Conservation (phyloP, 2,888 invertebrate species). For the Ectemnius continuus region DNA sequence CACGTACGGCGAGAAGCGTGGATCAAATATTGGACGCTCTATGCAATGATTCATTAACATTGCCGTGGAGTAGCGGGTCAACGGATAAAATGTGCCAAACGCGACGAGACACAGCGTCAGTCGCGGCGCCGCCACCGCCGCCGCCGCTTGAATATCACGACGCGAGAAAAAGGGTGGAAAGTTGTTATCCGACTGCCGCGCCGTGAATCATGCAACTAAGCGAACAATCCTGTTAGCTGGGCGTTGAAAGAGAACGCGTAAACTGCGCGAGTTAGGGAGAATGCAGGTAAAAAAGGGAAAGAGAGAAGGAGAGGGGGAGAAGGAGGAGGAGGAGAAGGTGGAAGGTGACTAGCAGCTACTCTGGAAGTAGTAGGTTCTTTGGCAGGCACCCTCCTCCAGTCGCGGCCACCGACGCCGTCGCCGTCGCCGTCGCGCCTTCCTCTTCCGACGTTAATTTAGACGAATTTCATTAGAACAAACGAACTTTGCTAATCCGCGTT, state of each 20-base stretch:
- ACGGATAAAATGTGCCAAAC: too few relatives aligned
- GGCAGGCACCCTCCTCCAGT: conserved; percentile 3
- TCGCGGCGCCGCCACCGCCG: too few relatives aligned
- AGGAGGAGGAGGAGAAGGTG: background rate
- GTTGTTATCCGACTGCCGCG: too few relatives aligned
- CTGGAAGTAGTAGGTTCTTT: background rate
- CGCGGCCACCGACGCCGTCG: conserved; percentile 17
- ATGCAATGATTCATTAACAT: too few relatives aligned
- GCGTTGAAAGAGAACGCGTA: background rate
- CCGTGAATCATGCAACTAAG: background rate
- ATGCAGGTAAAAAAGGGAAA: background rate
- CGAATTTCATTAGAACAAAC: conserved; percentile 78
- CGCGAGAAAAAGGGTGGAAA: too few relatives aligned
- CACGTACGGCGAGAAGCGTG: too few relatives aligned
- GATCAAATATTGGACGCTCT: too few relatives aligned
- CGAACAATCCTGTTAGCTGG: background rate
- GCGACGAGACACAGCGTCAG: too few relatives aligned
- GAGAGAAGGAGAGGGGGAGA: background rate
- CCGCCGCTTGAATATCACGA: too few relatives aligned
- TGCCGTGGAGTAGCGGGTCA: too few relatives aligned
- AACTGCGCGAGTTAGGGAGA: background rate
- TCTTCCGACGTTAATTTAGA: conserved; percentile 77
- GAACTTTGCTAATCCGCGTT: conserved; percentile 77
- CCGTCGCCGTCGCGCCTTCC: conserved; percentile 44
- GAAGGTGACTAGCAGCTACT: background rate